These are phyloP conservation scores for Manis javanica DNA, from an alignment of 2,797 vertebrate genomes.

Conservation along the genomic window DNA sequence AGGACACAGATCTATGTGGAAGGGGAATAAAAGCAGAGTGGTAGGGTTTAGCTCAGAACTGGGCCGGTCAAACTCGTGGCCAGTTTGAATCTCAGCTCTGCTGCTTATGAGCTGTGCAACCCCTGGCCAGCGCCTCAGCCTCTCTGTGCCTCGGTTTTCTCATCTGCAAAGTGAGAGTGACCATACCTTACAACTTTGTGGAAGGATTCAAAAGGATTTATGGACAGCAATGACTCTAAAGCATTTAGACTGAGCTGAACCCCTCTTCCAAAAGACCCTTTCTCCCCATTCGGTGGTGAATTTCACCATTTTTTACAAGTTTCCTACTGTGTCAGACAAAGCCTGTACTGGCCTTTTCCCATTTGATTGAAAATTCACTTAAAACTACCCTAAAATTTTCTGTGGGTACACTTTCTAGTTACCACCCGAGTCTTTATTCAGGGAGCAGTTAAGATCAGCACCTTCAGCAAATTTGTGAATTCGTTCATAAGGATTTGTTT, in stretches of 20 bases:
- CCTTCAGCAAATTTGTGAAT: neutral
- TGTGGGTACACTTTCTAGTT: neutral
- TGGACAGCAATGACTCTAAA: neutral
- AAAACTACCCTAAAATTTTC: neutral
- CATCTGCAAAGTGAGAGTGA: conserved; percentile 24
- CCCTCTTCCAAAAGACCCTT: rapidly evolving
- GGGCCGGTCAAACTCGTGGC: neutral
- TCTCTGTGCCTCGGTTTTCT: conserved; percentile 21
- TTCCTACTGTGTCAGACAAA: neutral
- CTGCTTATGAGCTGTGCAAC: neutral
- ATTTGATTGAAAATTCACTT: conserved; percentile 21
- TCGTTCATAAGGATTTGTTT: neutral
- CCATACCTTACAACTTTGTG: neutral
- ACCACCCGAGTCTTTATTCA: neutral
- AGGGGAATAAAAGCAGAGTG: neutral
- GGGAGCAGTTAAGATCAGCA: neutral
- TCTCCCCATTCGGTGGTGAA: rapidly evolving
- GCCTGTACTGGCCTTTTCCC: neutral
- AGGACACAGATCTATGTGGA: conserved; percentile 92
- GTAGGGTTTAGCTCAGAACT: neutral
- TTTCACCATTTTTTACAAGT: neutral
- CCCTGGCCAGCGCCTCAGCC: neutral
- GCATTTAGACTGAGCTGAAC: neutral
- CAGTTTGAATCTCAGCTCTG: neutral
- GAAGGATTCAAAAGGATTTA: neutral